phyloP scores from a whole-genome alignment of 2,797 vertebrate genomes.

The Phrynocephalus vlangalii region DNA sequence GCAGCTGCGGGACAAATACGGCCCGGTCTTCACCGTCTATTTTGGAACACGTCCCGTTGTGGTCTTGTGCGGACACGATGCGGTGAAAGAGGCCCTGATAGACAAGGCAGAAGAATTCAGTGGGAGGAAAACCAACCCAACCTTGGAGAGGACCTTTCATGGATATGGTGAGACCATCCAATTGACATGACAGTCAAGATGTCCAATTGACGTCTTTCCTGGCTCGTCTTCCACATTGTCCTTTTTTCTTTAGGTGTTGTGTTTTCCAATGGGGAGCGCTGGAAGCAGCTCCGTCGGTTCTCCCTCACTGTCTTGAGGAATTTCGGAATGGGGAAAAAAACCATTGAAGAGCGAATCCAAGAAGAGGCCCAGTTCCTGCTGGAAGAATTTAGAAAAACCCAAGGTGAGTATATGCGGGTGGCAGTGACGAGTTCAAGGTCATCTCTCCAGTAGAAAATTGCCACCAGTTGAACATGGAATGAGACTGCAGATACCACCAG shows the following conservation, averaged over 20 bases:
- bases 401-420: not conserved
- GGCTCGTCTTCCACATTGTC: too few relatives aligned
- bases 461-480: too few relatives aligned
- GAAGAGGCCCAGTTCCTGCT: slow-evolving; percentile 64
- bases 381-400: slow-evolving; percentile 64
- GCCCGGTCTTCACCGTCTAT: slow-evolving; percentile 81
- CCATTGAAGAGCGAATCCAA: slow-evolving; percentile 64
- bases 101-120: slow-evolving; percentile 80
- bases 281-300: slow-evolving; percentile 61
- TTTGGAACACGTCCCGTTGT: slow-evolving; percentile 76
- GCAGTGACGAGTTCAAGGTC: not conserved
- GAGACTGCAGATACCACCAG: too few relatives aligned
- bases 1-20: slow-evolving; percentile 79
- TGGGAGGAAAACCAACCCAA: slow-evolving; percentile 59
- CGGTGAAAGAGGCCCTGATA: slow-evolving; percentile 81
- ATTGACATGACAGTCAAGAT: accelerated
- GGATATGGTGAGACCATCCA: slow-evolving; percentile 58
- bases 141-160: slow-evolving; percentile 56
- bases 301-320: slow-evolving; percentile 58
- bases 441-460: too few relatives aligned
- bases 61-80: slow-evolving; percentile 76
- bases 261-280: slow-evolving; percentile 52
- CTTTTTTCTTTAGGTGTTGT: not conserved
- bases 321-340: slow-evolving; percentile 73
- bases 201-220: not conserved